phyloP scores from a whole-genome alignment of 2,888 invertebrate genomes.

The Drosophila peninsularis region DNA sequence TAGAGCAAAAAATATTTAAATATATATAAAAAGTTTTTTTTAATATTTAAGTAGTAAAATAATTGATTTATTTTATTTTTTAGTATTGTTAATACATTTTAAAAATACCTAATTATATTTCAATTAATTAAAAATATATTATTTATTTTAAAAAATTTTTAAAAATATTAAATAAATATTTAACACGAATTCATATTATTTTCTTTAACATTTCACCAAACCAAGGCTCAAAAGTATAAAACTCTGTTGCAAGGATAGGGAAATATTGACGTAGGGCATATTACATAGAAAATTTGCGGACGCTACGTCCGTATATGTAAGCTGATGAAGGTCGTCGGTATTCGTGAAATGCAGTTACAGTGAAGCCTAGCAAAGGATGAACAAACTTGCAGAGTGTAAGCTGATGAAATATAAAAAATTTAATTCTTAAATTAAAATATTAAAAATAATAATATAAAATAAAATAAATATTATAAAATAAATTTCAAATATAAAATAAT shows the following conservation, averaged over 20 bases:
- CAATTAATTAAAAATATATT: not conserved
- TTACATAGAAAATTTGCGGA: constrained; percentile 16
- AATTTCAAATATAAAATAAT: too few relatives aligned
- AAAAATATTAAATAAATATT: not conserved
- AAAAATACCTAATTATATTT: not conserved
- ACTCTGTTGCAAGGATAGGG: not conserved
- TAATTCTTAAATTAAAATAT: too few relatives aligned
- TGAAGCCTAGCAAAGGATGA: not conserved
- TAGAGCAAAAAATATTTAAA: too few relatives aligned
- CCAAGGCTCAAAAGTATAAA: not conserved
- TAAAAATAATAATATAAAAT: too few relatives aligned
- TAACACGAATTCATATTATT: not conserved
- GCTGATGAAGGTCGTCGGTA: constrained; percentile 27
- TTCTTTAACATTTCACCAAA: not conserved
- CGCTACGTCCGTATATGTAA: not conserved
- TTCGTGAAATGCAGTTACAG: constrained; percentile 9
- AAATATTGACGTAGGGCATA: constrained; percentile 5
- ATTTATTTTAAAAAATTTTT: too few relatives aligned
- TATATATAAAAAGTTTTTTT: too few relatives aligned
- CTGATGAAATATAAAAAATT: too few relatives aligned
- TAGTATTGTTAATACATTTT: too few relatives aligned
- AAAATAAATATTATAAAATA: not conserved
- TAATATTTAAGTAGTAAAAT: too few relatives aligned
- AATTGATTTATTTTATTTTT: not conserved
- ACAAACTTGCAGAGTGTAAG: too few relatives aligned